phyloP scores from a whole-genome alignment of 1,140 invertebrate genomes.

The Sycophaga agraensis region DNA sequence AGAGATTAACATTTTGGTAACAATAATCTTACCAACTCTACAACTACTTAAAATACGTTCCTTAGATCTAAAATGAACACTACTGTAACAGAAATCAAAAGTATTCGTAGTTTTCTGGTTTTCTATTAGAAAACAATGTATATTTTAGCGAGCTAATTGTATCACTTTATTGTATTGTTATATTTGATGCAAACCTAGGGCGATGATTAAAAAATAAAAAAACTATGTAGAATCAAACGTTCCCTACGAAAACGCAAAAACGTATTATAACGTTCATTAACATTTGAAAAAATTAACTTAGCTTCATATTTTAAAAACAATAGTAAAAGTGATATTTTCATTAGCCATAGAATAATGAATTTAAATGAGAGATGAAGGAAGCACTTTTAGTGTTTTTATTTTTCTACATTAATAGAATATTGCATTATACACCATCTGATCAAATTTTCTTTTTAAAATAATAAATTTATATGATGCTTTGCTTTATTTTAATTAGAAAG shows the following conservation, averaged over 20 bases:
- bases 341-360: constrained; percentile 32
- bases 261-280: constrained; percentile 1
- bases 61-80: constrained; percentile 35
- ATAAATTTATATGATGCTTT: background rate
- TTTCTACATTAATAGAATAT: constrained; percentile 10
- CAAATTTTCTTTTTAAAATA: constrained; percentile 1
- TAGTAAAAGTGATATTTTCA: background rate
- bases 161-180: constrained; percentile 22
- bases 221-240: constrained; percentile 7
- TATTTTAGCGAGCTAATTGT: constrained; percentile 18
- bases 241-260: constrained; percentile 19
- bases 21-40: constrained; percentile 32
- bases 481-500: background rate
- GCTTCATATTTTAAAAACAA: constrained; percentile 5
- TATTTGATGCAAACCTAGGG: constrained; percentile 10
- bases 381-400: constrained; percentile 37
- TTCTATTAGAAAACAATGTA: constrained; percentile 20
- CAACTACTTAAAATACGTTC: constrained; percentile 33
- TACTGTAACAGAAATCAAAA: constrained; percentile 32
- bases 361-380: constrained; percentile 37
- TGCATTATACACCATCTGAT: constrained; percentile 8
- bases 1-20: constrained; percentile 35
- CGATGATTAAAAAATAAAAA: constrained; percentile 10
- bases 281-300: constrained; percentile 13
- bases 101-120: constrained; percentile 9